Evolutionary conservation across 2,113 vertebrate species (phyloP).

Genomic region (Cervus canadensis): DNA sequence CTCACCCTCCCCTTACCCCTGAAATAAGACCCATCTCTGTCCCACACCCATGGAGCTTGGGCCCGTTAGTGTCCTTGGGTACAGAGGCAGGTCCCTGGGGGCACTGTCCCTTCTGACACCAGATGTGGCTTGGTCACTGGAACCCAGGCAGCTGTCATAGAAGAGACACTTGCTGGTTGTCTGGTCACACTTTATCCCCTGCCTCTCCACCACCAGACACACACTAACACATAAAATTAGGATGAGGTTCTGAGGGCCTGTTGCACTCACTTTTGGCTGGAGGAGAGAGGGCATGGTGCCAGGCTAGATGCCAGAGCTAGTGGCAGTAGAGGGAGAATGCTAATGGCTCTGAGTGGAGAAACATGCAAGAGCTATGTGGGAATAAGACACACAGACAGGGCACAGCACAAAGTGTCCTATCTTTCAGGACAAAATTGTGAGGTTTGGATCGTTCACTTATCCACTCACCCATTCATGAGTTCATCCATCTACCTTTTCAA

Average conservation of each 20-base stretch:
- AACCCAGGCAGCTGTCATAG: neutral
- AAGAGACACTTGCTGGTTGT: neutral
- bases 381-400: neutral
- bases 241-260: neutral
- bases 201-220: neutral
- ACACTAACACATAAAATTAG: neutral
- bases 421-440: neutral
- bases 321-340: constrained; percentile 1
- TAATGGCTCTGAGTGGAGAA: neutral
- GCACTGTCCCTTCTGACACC: neutral
- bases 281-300: constrained; percentile 16
- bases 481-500: neutral
- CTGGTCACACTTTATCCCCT: neutral
- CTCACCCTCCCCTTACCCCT: neutral
- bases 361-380: neutral
- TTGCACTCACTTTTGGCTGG: constrained; percentile 38
- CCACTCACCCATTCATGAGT: neutral
- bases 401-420: neutral
- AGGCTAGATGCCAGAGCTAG: constrained; percentile 51
- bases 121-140: neutral
- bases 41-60: neutral
- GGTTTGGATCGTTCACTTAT: neutral
- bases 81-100: neutral
- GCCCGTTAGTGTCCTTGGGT: neutral
- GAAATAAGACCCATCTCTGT: neutral